phyloP scores from a whole-genome alignment of 2,113 vertebrate species.

The Proterorhinus semilunaris region DNA sequence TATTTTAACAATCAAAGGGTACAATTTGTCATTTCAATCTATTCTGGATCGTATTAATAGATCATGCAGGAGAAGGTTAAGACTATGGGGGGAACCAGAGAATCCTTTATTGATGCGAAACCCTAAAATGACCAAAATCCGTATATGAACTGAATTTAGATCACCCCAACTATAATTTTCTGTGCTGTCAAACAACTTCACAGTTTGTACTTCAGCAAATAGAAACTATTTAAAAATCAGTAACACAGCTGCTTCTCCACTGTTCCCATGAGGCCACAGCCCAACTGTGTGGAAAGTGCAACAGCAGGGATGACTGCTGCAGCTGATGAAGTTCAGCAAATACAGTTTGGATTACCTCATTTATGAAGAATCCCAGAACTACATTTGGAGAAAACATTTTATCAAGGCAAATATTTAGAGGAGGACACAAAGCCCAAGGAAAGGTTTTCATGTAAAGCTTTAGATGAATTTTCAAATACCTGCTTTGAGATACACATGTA shows the following conservation, averaged over 20 bases:
- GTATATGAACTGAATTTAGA: slow-evolving; percentile 47
- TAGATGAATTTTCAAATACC: not conserved
- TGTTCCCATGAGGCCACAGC: slow-evolving; percentile 15
- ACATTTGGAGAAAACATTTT: slow-evolving; percentile 13
- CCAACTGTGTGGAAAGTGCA: slow-evolving; percentile 21
- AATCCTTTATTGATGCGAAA: not conserved
- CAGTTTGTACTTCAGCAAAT: not conserved
- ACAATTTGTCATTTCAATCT: too few species aligned
- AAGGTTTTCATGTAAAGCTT: not conserved
- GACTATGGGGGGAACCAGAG: too few species aligned
- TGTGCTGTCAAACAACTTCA: not conserved
- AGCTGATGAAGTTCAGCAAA: slow-evolving; percentile 43
- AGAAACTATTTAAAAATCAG: slow-evolving; percentile 12
- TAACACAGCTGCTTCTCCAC: slow-evolving; percentile 27
- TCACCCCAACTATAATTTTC: slow-evolving; percentile 27
- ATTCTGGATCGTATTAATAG: too few species aligned
- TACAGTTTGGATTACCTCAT: slow-evolving; percentile 40
- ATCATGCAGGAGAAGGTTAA: too few species aligned
- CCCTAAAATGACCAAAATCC: slow-evolving; percentile 17
- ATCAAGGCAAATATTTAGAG: not conserved
- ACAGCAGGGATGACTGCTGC: slow-evolving; percentile 34
- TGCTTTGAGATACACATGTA: not conserved
- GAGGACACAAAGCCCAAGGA: not conserved
- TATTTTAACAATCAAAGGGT: too few species aligned
- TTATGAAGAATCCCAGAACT: slow-evolving; percentile 30